Base-by-base conservation (phyloP, 2,797 vertebrate species). In the Mus spretus region DNA sequence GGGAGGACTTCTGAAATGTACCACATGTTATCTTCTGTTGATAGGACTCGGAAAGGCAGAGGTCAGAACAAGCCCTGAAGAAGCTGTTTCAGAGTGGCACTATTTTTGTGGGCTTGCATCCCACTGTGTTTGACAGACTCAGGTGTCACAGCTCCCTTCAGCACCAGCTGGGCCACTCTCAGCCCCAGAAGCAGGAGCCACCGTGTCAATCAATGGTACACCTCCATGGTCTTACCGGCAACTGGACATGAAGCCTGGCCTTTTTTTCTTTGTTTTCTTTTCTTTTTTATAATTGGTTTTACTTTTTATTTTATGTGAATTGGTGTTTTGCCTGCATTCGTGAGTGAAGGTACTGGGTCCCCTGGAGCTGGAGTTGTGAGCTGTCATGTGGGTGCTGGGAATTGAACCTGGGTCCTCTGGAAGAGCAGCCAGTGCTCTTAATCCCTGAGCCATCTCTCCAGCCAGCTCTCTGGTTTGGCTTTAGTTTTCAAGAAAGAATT, bases 1-100 rank as follows among this genome's bases (percentile, higher is more conserved):
- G 31, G 19, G 44, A 47, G 59, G 72, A 90, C 44, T 93, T 74
- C 47, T 44, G 6, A 44, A 53, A 82, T 31, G n/a, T 15, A 26
- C 1, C 1, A 5, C 4, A 11, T 7, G 19, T 22, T 20, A 57
- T 61, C 75, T 34, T 13, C 26, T 17, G 0, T 4, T 3, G 4
- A 67, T 31, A 63, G 77, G 61, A 70, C 65, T 67, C 61, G 17
- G 47, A 65, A 67, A 17, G 34, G n/a, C 63, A 53, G 53, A 61
- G 20, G 28, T 14, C 11, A 44, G 57, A 74, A 61, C 1, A 65
- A 72, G 59, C 1, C 14, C 4, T 2, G 40, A 4, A 79, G 90
- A 37, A 57, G 15, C n/a, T 14, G 67, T 15, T 14, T 31, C 28
- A 53, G 11, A 37, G 14, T 11, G 13, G 37, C 44, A 15, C n/a